These are phyloP conservation scores for Cyclopterus lumpus DNA, from an alignment of 2,797 vertebrate species.

Conservation along the genomic window DNA sequence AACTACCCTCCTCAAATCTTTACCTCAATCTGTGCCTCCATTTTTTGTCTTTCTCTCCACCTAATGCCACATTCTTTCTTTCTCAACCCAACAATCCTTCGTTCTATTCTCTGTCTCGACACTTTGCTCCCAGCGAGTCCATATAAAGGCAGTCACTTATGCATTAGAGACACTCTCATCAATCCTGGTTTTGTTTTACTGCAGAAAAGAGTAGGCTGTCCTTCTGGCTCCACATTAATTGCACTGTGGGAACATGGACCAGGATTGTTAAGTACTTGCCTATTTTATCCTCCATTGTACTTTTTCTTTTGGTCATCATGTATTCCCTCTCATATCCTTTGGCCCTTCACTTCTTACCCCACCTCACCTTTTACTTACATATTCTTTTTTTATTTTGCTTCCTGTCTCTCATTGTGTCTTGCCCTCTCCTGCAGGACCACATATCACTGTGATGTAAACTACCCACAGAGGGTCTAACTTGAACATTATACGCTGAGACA, in stretches of 20 bases:
- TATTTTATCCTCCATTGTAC: conserved; percentile 35
- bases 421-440: conserved; percentile 41
- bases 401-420: conserved; percentile 29
- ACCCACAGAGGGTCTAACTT: conserved; percentile 72
- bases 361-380: conserved; percentile 31
- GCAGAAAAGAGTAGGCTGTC: conserved; percentile 67
- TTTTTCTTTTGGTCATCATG: conserved; percentile 29
- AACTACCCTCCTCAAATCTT: conserved; percentile 44
- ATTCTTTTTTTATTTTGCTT: conserved; percentile 4
- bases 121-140: conserved; percentile 50
- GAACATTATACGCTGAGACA: conserved; percentile 72
- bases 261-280: conserved; percentile 62
- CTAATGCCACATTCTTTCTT: conserved; percentile 29
- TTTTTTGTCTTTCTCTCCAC: conserved; percentile 52
- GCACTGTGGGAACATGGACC: conserved; percentile 69
- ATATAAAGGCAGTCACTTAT: conserved; percentile 61
- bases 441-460: conserved; percentile 74
- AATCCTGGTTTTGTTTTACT: conserved; percentile 78
- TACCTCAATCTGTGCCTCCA: conserved; percentile 39
- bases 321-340: conserved; percentile 17
- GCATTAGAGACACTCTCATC: conserved; percentile 69
- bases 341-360: conserved; percentile 28
- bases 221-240: conserved; percentile 79
- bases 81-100: conserved; percentile 36
- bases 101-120: conserved; percentile 44